Evolutionary conservation across 2,888 invertebrate species (phyloP).

Genomic region (Eudasyphora cyanicolor): DNA sequence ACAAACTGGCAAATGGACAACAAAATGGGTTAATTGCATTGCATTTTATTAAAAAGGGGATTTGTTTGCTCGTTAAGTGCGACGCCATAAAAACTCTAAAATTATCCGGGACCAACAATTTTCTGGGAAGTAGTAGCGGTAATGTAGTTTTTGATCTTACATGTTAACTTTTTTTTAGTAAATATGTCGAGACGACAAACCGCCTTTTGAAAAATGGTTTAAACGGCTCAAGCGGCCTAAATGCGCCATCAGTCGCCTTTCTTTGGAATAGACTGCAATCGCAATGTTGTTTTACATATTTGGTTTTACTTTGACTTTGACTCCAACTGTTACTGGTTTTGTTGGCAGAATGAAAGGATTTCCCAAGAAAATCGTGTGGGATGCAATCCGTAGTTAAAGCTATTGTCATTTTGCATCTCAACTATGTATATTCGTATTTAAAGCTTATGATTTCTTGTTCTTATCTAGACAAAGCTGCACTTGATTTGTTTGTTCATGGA

Average conservation of each 20-base stretch:
- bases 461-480: too few relatives aligned
- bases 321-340: neutral
- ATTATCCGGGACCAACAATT: neutral
- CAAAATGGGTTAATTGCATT: conserved; percentile 43
- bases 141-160: neutral
- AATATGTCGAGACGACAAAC: too few relatives aligned
- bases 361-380: too few relatives aligned
- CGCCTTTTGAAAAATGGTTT: too few relatives aligned
- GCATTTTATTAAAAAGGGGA: neutral
- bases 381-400: too few relatives aligned
- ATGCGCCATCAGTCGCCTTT: too few relatives aligned
- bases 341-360: neutral
- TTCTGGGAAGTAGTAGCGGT: neutral
- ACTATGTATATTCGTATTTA: too few relatives aligned
- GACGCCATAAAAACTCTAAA: neutral
- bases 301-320: neutral
- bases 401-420: too few relatives aligned
- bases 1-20: neutral
- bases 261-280: neutral
- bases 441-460: too few relatives aligned
- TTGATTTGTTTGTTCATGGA: too few relatives aligned
- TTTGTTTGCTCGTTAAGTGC: conserved; percentile 13
- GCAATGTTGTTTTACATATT: neutral
- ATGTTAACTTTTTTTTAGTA: neutral
- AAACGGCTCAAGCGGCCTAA: too few relatives aligned